Evolutionary conservation across 2,797 vertebrate species (phyloP), one percentile per base, ranked within the genome.

Genomic region (Gymnopithys bicolor): DNA sequence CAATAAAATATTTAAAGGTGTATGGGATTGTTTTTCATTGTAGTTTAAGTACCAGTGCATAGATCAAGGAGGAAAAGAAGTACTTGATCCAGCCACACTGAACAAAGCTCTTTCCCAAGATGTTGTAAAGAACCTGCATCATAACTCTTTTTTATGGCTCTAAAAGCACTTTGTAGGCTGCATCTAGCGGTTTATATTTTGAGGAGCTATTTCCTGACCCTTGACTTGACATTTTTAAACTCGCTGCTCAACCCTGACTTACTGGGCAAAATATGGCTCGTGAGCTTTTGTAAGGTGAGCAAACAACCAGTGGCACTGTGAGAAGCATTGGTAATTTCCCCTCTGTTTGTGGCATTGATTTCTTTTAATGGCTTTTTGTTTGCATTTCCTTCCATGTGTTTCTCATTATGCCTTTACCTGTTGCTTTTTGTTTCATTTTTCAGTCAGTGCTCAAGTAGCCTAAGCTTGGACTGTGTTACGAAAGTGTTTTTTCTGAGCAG

Each of bases 281-380:
- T 21, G 69, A 91, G 46, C 66, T 94, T 93, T 77, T 66, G 33
- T 51, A 66, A 81, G 51, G 37, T 21, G 21, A 84, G 22, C 43
- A 69, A 86, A 39, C 51, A 60, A 32, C 16, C 1, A 12, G 16
- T 78, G 58, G 46, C 35, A n/a, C 28, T 74, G 35, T 0, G 2
- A 81, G 48, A 73, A 48, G 6, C 24, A 13, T 2, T 46, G 39
- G 30, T 56, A 53, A 73, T 91, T 93, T 95, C 33, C 63, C 32
- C 33, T 76, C 62, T 60, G 41, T 70, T 89, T 85, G 43, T 73
- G 55, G 55, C 63, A 95, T 43, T 82, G 63, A 84, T 93, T 93
- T 94, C 43, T 94, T 86, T 76, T 70, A 84, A 63, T 84, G 87
- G 41, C 30, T 82, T 90, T 90, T 70, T 91, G 37, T 92, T 95